Evolutionary conservation across 2,113 vertebrate genomes (phyloP).

Genomic region (Eira barbara): DNA sequence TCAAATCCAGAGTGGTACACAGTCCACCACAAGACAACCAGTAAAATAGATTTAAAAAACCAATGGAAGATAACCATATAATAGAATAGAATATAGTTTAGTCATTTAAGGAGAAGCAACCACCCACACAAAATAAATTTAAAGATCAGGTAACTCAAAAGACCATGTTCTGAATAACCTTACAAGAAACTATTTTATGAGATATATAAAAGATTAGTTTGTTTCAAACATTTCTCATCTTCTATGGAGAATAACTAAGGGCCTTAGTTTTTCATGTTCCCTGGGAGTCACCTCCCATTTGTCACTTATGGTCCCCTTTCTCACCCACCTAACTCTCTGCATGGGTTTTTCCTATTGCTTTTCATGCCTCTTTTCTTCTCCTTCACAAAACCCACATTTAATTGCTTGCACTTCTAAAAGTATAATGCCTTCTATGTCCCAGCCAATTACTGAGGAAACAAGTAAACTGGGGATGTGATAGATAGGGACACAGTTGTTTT

Average conservation of each 20-base stretch:
- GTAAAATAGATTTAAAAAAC: neutral
- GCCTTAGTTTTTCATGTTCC: neutral
- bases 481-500: neutral
- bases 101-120: neutral
- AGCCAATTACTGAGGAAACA: conserved; percentile 23
- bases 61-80: neutral
- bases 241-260: neutral
- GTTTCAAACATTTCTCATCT: neutral
- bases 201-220: conserved; percentile 2
- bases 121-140: neutral
- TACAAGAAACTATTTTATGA: neutral
- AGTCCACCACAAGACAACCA: neutral
- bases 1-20: neutral
- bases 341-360: neutral
- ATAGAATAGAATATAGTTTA: neutral
- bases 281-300: neutral
- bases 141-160: conserved; percentile 22
- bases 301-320: neutral
- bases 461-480: neutral
- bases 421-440: neutral
- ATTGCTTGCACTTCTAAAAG: neutral
- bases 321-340: neutral
- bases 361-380: neutral
- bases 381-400: neutral
- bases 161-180: neutral